A percentile compares a stretch with the other conserved stretches of the same genome.
phyloP scores from a whole-genome alignment of 2,113 vertebrate genomes.

The Caretta caretta region DNA sequence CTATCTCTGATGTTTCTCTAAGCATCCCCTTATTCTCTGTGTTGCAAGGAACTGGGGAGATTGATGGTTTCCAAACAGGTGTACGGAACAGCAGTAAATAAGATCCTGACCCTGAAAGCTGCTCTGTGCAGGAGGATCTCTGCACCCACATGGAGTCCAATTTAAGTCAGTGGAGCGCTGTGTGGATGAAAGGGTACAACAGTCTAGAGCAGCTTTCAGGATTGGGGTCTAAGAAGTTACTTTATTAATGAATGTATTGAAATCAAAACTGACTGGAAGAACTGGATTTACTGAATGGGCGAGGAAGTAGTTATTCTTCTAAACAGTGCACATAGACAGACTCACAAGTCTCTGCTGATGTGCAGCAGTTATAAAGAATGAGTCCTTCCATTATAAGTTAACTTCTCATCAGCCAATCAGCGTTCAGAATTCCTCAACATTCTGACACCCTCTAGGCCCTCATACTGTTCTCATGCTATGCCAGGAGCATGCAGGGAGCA shows the following conservation, averaged over 20 bases:
- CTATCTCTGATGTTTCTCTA: neutral
- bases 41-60: neutral
- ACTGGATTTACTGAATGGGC: conserved; percentile 4
- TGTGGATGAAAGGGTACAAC: neutral
- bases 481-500: neutral
- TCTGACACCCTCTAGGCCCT: neutral
- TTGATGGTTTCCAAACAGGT: neutral
- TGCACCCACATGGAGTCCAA: neutral
- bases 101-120: neutral
- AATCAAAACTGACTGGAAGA: neutral
- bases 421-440: conserved; percentile 6
- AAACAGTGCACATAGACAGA: conserved; percentile 16
- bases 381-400: conserved; percentile 16
- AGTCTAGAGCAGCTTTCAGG: neutral
- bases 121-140: neutral
- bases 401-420: conserved; percentile 29
- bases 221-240: neutral
- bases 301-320: conserved; percentile 33
- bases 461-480: neutral
- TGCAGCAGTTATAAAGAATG: neutral
- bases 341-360: conserved; percentile 22
- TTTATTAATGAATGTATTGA: neutral
- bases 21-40: neutral
- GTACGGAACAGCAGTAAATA: neutral
- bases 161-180: neutral